These are phyloP conservation scores for Nanorana parkeri DNA, from an alignment of 2,113 vertebrate species.

Conservation along the genomic window DNA sequence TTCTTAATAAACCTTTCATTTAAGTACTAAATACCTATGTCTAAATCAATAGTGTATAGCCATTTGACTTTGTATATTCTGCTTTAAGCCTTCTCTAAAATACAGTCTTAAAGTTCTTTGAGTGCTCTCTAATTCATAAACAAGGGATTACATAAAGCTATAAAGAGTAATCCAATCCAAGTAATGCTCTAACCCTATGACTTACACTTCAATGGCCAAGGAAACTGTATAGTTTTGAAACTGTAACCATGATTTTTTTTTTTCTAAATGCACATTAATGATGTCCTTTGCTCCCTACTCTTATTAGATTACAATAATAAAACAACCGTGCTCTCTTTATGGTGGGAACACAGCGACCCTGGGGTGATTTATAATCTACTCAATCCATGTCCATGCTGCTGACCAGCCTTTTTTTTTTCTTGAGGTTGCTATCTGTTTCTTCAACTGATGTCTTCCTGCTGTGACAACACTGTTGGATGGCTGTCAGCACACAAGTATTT, in stretches of 20 bases:
- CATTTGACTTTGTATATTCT: conserved; percentile 17
- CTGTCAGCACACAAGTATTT: conserved; percentile 89
- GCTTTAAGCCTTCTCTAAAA: conserved; percentile 33
- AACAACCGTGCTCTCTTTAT: conserved; percentile 78
- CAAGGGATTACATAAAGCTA: conserved; percentile 80
- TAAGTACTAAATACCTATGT: not conserved
- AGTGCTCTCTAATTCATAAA: conserved; percentile 85
- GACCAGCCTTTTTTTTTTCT: conserved; percentile 78
- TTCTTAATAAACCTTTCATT: not conserved
- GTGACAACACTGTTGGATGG: conserved; percentile 91
- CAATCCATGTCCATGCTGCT: conserved; percentile 82
- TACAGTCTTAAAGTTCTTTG: conserved; percentile 66
- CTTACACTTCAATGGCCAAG: conserved; percentile 82
- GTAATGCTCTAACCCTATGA: conserved; percentile 82
- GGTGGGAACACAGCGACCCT: conserved; percentile 90
- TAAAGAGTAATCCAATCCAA: conserved; percentile 84
- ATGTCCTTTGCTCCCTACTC: conserved; percentile 86
- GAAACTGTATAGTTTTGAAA: conserved; percentile 85
- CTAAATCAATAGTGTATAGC: not conserved
- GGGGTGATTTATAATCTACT: conserved; percentile 94
- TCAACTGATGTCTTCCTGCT: conserved; percentile 95
- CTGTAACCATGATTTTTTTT: conserved; percentile 90
- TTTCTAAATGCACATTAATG: conserved; percentile 85
- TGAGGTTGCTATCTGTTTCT: conserved; percentile 87
- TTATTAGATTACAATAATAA: conserved; percentile 89